Conservation (phyloP, 2,113 vertebrate genomes). For the Orthochromis indermauri region DNA sequence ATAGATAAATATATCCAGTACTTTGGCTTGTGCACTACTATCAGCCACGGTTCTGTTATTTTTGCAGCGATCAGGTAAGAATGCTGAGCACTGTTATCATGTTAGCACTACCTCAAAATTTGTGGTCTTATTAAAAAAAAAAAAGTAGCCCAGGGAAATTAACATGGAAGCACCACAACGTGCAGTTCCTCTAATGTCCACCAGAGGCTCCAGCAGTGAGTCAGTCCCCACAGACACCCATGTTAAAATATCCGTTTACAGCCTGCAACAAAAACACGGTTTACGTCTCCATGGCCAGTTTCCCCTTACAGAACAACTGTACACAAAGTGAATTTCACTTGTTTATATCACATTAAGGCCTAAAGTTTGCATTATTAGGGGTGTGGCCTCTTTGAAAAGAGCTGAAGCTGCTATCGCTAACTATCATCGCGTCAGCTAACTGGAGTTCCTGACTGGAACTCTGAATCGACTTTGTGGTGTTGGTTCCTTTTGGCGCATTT, state of each 20-base stretch:
- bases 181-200: neutral
- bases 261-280: neutral
- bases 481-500: accelerated
- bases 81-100: neutral
- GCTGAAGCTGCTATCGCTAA: neutral
- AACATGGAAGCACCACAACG: neutral
- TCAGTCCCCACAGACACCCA: neutral
- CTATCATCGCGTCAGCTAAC: accelerated
- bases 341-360: neutral
- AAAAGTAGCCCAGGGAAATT: neutral
- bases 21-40: neutral
- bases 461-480: neutral
- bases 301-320: accelerated
- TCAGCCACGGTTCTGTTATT: neutral
- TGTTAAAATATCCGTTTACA: neutral
- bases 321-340: accelerated
- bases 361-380: neutral
- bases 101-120: neutral
- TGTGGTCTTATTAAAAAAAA: neutral
- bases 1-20: neutral
- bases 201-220: neutral
- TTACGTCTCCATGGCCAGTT: neutral
- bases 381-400: neutral
- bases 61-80: neutral
- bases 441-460: neutral